phyloP scores from a whole-genome alignment of 2,113 vertebrate genomes.

The Thymallus thymallus region DNA sequence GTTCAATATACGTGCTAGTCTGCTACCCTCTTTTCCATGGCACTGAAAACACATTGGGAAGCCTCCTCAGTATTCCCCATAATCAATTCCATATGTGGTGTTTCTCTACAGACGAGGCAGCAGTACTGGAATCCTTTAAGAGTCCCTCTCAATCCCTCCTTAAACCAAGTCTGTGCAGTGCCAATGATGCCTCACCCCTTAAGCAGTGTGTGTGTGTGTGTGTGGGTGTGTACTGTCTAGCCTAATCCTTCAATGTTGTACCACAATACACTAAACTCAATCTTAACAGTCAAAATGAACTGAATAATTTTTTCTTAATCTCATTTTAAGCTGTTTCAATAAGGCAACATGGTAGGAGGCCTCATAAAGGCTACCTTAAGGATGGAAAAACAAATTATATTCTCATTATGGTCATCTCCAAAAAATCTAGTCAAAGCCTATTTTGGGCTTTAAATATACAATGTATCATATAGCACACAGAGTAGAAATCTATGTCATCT shows the following conservation, averaged over 20 bases:
- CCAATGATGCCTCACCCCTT: constrained; percentile 8
- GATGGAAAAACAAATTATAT: neutral
- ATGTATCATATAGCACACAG: neutral
- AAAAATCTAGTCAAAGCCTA: neutral
- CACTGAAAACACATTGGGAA: constrained; percentile 61
- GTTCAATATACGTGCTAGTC: neutral
- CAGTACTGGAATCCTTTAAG: constrained; percentile 24
- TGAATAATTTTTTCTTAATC: constrained; percentile 49
- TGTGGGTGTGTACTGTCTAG: constrained; percentile 49
- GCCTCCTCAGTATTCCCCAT: constrained; percentile 48
- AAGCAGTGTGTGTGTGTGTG: neutral
- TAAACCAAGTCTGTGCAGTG: neutral
- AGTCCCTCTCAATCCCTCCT: constrained; percentile 40
- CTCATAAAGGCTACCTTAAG: neutral
- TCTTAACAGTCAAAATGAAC: constrained; percentile 54
- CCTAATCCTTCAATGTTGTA: constrained; percentile 56
- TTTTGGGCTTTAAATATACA: neutral
- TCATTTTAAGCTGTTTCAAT: constrained; percentile 50
- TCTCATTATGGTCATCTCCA: neutral
- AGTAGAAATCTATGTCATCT: neutral
- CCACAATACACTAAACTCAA: constrained; percentile 46
- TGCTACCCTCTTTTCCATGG: constrained; percentile 44
- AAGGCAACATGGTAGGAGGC: constrained; percentile 25
- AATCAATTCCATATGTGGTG: constrained; percentile 73
- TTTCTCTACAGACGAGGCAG: constrained; percentile 6